phyloP scores from a whole-genome alignment of 2,888 invertebrate genomes.

The Megalurothrips usitatus region DNA sequence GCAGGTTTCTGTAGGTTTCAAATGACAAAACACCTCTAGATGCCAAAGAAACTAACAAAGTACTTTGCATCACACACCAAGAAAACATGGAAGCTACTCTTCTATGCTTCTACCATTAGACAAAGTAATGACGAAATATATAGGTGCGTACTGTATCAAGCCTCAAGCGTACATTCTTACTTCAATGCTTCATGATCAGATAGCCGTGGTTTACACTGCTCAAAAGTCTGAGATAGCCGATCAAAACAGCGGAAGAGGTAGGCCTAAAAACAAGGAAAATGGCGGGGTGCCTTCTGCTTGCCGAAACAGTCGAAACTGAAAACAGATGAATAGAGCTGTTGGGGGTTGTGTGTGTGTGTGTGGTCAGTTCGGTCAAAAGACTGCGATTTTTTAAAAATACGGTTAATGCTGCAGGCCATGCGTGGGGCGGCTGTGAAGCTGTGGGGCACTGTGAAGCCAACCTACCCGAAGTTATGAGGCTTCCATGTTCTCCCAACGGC shows the following conservation, averaged over 20 bases:
- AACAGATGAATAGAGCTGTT: background rate
- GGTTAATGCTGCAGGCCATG: too few species aligned
- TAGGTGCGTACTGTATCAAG: background rate
- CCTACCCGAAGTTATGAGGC: too few species aligned
- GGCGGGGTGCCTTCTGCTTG: conserved; percentile 25
- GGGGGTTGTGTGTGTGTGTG: background rate
- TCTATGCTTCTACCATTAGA: background rate
- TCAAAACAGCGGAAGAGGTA: background rate
- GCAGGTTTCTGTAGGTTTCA: background rate
- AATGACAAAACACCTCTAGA: background rate
- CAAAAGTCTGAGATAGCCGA: background rate
- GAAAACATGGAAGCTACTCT: background rate
- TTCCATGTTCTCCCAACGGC: too few species aligned
- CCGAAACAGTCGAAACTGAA: background rate
- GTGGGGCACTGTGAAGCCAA: too few species aligned
- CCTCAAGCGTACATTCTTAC: background rate
- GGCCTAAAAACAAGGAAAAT: conserved; percentile 22
- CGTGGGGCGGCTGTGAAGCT: too few species aligned
- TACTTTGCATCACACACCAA: background rate
- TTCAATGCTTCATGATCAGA: background rate
- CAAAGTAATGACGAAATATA: background rate
- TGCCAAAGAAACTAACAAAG: background rate
- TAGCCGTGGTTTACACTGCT: background rate
- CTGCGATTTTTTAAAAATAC: background rate
- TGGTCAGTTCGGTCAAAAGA: background rate